A percentile compares a stretch with the other conserved stretches of the same genome.
Evolutionary conservation across 2,113 vertebrate species (phyloP).

Genomic region (Pedetes capensis): DNA sequence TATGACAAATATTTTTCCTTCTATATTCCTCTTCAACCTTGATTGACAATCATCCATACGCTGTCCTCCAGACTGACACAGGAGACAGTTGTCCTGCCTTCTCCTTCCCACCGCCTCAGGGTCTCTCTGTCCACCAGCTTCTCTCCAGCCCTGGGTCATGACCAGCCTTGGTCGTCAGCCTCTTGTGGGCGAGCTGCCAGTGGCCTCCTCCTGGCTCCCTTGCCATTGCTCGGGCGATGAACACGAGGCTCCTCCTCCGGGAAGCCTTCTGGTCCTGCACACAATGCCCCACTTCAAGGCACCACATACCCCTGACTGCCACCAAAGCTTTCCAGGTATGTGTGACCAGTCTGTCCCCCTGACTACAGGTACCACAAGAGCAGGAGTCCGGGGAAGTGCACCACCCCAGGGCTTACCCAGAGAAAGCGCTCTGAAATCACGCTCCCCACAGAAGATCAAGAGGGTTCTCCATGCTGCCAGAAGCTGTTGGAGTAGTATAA

Average conservation of each 20-base stretch:
- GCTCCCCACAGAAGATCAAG: too few relatives aligned
- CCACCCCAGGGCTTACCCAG: too few relatives aligned
- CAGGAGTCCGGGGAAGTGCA: too few relatives aligned
- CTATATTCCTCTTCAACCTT: background rate
- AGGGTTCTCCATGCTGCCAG: too few relatives aligned
- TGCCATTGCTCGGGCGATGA: background rate
- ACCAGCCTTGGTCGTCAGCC: too few relatives aligned
- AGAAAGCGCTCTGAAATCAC: too few relatives aligned
- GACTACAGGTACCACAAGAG: too few relatives aligned
- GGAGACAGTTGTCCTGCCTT: background rate
- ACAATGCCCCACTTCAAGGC: rapidly evolving
- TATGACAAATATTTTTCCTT: background rate
- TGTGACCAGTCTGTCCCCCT: background rate
- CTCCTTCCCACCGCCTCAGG: background rate
- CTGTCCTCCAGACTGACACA: background rate
- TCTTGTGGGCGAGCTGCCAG: background rate
- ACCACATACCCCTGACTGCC: rapidly evolving
- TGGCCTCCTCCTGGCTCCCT: background rate
- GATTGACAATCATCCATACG: too few relatives aligned
- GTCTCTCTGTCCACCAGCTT: background rate
- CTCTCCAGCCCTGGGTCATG: background rate
- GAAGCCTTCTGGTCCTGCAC: background rate
- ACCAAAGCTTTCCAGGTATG: rapidly evolving
- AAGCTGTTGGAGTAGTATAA: too few relatives aligned
- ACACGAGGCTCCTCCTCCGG: background rate